Evolutionary conservation across 2,113 vertebrate genomes (phyloP).

Genomic region (Excalfactoria chinensis): DNA sequence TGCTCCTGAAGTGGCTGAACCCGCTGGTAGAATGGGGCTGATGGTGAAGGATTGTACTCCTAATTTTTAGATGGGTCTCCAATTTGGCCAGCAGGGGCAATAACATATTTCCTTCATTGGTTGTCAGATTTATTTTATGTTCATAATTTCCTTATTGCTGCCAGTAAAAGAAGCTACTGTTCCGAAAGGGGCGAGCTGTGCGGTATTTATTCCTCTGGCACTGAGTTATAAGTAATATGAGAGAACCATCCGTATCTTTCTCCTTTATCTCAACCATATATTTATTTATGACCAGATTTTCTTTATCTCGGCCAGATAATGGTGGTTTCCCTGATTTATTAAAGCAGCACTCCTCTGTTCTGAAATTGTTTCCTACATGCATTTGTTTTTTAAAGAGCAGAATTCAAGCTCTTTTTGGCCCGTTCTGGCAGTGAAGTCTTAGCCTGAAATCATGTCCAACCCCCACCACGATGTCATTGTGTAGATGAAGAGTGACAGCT

Average conservation of each 20-base stretch:
- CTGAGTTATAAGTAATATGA: not conserved
- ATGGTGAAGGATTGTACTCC: not conserved
- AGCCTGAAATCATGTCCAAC: not conserved
- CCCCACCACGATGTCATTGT: not conserved
- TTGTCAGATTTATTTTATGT: not conserved
- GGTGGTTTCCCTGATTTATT: not conserved
- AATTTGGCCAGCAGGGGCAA: not conserved
- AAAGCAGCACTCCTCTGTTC: not conserved
- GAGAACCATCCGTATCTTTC: not conserved
- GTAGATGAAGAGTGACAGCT: not conserved
- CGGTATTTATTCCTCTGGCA: not conserved
- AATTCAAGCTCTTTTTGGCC: not conserved
- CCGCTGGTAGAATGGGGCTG: not conserved
- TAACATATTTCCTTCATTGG: not conserved
- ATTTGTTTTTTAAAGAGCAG: not conserved
- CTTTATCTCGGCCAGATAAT: not conserved
- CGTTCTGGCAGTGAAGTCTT: not conserved
- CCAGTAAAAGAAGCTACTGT: not conserved
- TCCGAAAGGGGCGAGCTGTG: too few relatives aligned
- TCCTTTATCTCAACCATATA: not conserved
- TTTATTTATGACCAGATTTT: not conserved
- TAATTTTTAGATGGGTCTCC: not conserved
- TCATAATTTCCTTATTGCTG: not conserved
- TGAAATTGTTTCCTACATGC: not conserved
- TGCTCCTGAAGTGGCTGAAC: not conserved